These are phyloP conservation scores for Ascidia mentula DNA, from an alignment of 23 tunicate species.

Conservation along the genomic window DNA sequence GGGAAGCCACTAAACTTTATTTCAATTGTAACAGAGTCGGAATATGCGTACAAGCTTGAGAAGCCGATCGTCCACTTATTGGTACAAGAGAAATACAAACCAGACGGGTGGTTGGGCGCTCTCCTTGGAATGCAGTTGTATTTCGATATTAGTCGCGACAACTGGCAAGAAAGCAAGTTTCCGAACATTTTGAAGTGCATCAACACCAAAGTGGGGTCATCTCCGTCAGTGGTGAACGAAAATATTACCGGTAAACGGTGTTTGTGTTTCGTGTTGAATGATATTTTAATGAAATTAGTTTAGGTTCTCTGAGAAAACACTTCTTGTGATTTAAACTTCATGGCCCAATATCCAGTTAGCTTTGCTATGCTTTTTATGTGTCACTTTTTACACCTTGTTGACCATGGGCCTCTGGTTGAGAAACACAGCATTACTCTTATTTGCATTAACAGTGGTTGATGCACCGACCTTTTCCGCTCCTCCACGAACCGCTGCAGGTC, in stretches of 20 bases:
- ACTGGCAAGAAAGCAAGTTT: background rate
- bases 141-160: slow-evolving; percentile 6
- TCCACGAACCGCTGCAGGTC: background rate
- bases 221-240: background rate
- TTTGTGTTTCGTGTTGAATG: no score
- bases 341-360: no score
- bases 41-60: slow-evolving; percentile 61
- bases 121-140: slow-evolving; percentile 43
- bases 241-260: background rate
- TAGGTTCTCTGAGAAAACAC: no score
- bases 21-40: slow-evolving; percentile 42
- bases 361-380: no score
- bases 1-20: background rate
- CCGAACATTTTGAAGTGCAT: background rate
- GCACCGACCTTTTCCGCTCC: background rate
- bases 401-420: no score
- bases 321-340: no score
- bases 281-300: no score
- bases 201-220: background rate
- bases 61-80: slow-evolving; percentile 59
- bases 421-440: no score
- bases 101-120: slow-evolving; percentile 81
- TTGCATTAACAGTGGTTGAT: background rate
- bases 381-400: no score
- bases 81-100: slow-evolving; percentile 35